Evolutionary conservation across 2,113 vertebrate genomes (phyloP).

Genomic region (Pica pica): DNA sequence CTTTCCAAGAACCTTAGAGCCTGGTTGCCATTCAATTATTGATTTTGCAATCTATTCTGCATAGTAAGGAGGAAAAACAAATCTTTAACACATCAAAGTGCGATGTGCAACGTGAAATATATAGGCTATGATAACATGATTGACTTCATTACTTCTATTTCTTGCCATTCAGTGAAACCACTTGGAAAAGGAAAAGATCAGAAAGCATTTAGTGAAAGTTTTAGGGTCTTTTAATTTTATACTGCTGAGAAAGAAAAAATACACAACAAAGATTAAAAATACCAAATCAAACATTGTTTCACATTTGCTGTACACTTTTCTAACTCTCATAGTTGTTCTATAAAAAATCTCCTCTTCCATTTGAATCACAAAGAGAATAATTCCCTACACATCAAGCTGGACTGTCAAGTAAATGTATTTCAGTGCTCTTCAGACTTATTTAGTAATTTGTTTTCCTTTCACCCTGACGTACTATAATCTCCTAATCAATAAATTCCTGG

Average conservation of each 20-base stretch:
- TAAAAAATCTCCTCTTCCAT: constrained; percentile 35
- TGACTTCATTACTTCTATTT: background rate
- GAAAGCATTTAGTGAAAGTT: background rate
- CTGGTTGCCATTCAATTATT: background rate
- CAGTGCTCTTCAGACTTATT: background rate
- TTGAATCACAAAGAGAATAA: constrained; percentile 54
- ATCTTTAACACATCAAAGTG: background rate
- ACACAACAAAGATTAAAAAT: background rate
- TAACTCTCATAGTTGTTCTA: background rate
- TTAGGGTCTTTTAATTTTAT: background rate
- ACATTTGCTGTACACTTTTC: constrained; percentile 20
- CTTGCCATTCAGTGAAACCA: background rate
- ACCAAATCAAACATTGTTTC: background rate
- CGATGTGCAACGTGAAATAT: background rate
- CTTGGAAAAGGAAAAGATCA: background rate
- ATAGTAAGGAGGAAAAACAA: background rate
- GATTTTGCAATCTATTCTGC: background rate
- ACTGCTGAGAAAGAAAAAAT: background rate
- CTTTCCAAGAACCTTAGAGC: background rate
- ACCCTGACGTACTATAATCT: background rate
- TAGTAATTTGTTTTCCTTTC: constrained; percentile 33
- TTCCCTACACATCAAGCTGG: constrained; percentile 51
- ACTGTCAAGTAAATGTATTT: constrained; percentile 42
- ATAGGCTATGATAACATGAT: background rate
- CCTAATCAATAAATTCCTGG: constrained; percentile 4